Evolutionary conservation across 1,140 invertebrate species (phyloP), one percentile per base, ranked within the genome.

Genomic region (Drosophila micromelanica): DNA sequence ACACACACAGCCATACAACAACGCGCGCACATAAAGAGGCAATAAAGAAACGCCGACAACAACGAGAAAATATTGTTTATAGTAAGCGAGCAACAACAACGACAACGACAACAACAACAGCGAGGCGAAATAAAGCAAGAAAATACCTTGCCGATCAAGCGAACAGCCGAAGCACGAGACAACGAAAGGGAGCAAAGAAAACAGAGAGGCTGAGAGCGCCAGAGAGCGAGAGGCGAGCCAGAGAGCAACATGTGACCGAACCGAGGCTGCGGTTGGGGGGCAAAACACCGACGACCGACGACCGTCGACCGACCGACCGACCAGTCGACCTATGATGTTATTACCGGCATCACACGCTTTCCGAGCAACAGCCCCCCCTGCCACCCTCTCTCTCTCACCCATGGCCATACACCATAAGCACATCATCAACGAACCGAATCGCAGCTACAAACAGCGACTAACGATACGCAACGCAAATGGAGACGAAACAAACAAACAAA

Each of bases 301-400:
- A 17, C 17, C 17, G 17, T 17, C 17, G 17, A 43, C 40, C 8
- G 43, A n/a, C n/a, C 45, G 68, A 55, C 67, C 73, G 63, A 84
- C 80, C 76, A 76, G 76, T 78, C 78, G 80, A 87, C 70, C 78
- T 87, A 81, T 81, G 82, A 72, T 87, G 74, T 72, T 85, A 84
- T 84, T 85, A 86, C 81, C 80, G 81, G 81, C 80, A 62, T 40
- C 45, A 30, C 23, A 35, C 51, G 55, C 20, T 13, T 54, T 55
- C 38, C 32, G 23, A 27, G 30, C 65, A 37, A 30, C 9, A 52
- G 6, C 49, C 30, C 20, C 2, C 23, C 7, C 30, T n/a, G n/a
- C 7, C 52, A 0, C 11, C 42, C 5, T 0, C 9, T 35, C 40
- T 9, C 38, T 6, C 59, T 9, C 2, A 3, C 2, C 48, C 35